phyloP scores from a whole-genome alignment of 92 coral and sea anemone species.

The Porites cylindrica region DNA sequence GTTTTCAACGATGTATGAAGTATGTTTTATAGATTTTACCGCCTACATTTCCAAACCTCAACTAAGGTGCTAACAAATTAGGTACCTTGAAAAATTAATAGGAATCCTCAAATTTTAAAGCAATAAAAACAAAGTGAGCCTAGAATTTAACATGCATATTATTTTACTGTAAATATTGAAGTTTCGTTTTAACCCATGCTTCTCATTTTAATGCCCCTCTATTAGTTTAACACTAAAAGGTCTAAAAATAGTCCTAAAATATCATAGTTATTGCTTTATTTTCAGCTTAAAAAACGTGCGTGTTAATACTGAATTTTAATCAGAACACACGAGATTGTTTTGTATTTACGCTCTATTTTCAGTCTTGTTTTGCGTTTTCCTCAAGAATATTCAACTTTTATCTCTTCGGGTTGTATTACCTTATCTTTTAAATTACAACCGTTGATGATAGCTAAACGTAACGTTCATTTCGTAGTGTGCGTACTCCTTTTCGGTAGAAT shows the following conservation, averaged over 20 bases:
- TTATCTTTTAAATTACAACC: neutral
- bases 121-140: neutral
- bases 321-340: neutral
- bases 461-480: neutral
- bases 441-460: neutral
- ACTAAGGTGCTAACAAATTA: neutral
- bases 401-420: neutral
- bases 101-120: neutral
- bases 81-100: neutral
- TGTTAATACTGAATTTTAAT: neutral
- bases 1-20: no score
- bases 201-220: neutral
- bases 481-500: neutral
- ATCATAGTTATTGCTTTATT: neutral
- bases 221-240: no score
- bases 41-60: neutral
- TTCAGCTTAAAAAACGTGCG: neutral
- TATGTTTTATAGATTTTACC: no score
- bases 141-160: no score
- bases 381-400: neutral
- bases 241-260: neutral
- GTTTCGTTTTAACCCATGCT: neutral
- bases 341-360: no score
- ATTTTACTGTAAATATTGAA: neutral
- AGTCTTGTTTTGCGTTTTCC: neutral